A percentile compares a stretch with the other conserved stretches of the same genome.
These are phyloP conservation scores for Volucella inanis DNA, from an alignment of 2,888 invertebrate species.

Conservation along the genomic window DNA sequence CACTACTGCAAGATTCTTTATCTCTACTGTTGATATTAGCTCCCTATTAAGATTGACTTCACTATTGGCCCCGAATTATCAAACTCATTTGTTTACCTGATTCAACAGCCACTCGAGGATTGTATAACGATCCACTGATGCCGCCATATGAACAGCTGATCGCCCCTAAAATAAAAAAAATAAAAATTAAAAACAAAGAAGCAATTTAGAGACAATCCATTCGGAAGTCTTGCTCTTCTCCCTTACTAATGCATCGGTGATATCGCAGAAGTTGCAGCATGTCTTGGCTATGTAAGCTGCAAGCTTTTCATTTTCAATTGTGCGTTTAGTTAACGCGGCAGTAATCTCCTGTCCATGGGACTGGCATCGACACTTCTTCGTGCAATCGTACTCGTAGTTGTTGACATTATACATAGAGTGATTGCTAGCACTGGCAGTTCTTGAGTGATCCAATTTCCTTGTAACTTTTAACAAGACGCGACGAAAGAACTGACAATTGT, in stretches of 20 bases:
- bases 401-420: slow-evolving; percentile 72
- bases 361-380: slow-evolving; percentile 85
- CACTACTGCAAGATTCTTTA: slow-evolving; percentile 86
- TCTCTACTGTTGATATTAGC: slow-evolving; percentile 80
- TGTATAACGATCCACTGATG: slow-evolving; percentile 88
- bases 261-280: slow-evolving; percentile 86
- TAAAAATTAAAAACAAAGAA: too few relatives aligned
- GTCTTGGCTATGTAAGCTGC: slow-evolving; percentile 85
- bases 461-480: neutral
- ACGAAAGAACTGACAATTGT: neutral
- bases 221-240: neutral
- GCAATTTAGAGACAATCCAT: slow-evolving; percentile 3
- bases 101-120: slow-evolving; percentile 90
- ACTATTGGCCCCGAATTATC: neutral
- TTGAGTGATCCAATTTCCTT: slow-evolving; percentile 32
- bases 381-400: slow-evolving; percentile 84
- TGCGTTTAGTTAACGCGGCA: slow-evolving; percentile 87
- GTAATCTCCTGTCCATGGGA: slow-evolving; percentile 84
- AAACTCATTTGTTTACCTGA: slow-evolving; percentile 79
- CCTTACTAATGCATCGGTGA: slow-evolving; percentile 85
- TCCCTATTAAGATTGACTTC: slow-evolving; percentile 76
- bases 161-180: slow-evolving; percentile 85
- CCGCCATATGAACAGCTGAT: slow-evolving; percentile 91
- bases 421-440: slow-evolving; percentile 37
- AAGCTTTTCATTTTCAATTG: slow-evolving; percentile 85